Evolutionary conservation across 2,888 invertebrate species (phyloP), one percentile per base, ranked within the genome.

Genomic region (Saturnia japonica): DNA sequence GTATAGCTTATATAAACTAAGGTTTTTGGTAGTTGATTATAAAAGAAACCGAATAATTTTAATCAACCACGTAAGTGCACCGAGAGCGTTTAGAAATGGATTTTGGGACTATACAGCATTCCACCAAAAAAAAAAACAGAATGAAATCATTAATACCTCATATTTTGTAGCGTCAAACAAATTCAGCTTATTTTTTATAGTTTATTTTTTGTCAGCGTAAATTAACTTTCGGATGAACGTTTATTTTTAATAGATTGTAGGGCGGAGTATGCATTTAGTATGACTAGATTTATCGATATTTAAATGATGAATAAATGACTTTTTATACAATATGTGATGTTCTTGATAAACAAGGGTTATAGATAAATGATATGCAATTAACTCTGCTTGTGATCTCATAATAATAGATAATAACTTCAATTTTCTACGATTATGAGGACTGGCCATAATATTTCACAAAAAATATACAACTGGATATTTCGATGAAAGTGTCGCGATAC

Each of bases 141-240:
- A 72, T 78, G 83, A 89, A 22, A 54, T 11, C 8, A 22, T 60
- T 3, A 86, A 89, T 91, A 92, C 91, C 93, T 93, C 93, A 91
- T 92, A 89, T 91, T 91, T 87, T 85, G 89, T 92, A 93, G 91
- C 83, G 77, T 75, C 73, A 77, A 81, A 80, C 80, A 75, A 80
- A 14, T 82, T 82, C 78, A 82, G 87, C 86, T 86, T 83, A 79
- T 80, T 84, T 43, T 83, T 74, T 83, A 85, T 84, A 14, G 67
- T 22, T 70, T 12, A n/a, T 70, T 70, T 42, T 67, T 57, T 64
- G 42, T 42, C 25, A 19, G 47, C 43, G 42, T 57, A 57, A 57
- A 51, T 2, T 70, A 25, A 43, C n/a, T 57, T 66, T 19, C 47
- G 12, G 57, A 25, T 57, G 9, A 57, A 14, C 11, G 57, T 19